phyloP scores from a whole-genome alignment of 2,113 vertebrate species.

The human region GRCh38 chr7:48879501-48880000 shows the following conservation, averaged over 20 bases:
- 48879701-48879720: too few species aligned
- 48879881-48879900: not conserved
- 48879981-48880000: not conserved
- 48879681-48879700: fast-evolving
- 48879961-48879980: not conserved
- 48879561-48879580: not conserved
- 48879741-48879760: not conserved
- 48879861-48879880: fast-evolving
- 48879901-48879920: not conserved
- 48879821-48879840: not conserved
- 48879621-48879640: not conserved
- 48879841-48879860: not conserved
- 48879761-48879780: fast-evolving
- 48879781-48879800: not conserved
- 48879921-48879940: not conserved
- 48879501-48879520: not conserved
- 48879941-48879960: not conserved
- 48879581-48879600: not conserved
- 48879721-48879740: too few species aligned
- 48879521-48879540: not conserved
- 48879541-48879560: not conserved
- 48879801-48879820: fast-evolving
- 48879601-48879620: not conserved
- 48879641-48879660: not conserved
- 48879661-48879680: not conserved